Evolutionary conservation across 1,140 invertebrate species (phyloP).

Genomic region (Copidosoma floridanum): DNA sequence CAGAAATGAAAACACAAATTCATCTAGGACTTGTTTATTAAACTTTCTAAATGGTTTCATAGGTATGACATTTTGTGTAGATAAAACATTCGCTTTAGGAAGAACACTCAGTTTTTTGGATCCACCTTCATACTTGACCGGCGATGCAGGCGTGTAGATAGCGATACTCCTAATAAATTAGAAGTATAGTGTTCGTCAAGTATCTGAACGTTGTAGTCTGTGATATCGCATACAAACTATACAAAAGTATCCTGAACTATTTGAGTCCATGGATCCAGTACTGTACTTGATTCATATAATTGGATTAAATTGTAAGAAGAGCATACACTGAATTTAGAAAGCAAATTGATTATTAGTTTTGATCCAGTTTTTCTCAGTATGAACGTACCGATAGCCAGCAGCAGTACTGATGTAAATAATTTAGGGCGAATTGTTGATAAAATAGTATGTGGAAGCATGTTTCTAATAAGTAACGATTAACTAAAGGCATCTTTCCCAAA

Average conservation of each 20-base stretch:
- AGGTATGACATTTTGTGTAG: background rate
- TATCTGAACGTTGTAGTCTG: slow-evolving; percentile 33
- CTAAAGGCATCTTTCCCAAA: slow-evolving; percentile 13
- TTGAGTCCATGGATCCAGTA: slow-evolving; percentile 28
- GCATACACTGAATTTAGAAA: slow-evolving; percentile 26
- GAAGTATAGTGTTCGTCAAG: slow-evolving; percentile 24
- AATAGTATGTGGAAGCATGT: slow-evolving; percentile 43
- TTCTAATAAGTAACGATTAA: slow-evolving; percentile 30
- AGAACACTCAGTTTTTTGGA: background rate
- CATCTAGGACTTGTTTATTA: background rate
- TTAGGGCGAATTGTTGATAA: slow-evolving; percentile 40
- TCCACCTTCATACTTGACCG: background rate
- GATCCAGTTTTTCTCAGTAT: slow-evolving; percentile 27
- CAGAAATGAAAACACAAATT: background rate
- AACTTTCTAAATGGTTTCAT: background rate
- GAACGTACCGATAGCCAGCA: slow-evolving; percentile 11
- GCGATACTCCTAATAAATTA: slow-evolving; percentile 25
- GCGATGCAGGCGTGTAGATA: slow-evolving; percentile 7
- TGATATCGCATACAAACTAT: slow-evolving; percentile 46
- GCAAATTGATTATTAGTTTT: slow-evolving; percentile 11
- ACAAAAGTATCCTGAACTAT: slow-evolving; percentile 30
- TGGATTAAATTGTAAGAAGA: slow-evolving; percentile 18
- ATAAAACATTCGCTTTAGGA: background rate
- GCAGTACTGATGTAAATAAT: slow-evolving; percentile 36
- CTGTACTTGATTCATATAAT: slow-evolving; percentile 35